Base-by-base conservation (phyloP, 2,113 vertebrate genomes). In the Bujurquina vittata region DNA sequence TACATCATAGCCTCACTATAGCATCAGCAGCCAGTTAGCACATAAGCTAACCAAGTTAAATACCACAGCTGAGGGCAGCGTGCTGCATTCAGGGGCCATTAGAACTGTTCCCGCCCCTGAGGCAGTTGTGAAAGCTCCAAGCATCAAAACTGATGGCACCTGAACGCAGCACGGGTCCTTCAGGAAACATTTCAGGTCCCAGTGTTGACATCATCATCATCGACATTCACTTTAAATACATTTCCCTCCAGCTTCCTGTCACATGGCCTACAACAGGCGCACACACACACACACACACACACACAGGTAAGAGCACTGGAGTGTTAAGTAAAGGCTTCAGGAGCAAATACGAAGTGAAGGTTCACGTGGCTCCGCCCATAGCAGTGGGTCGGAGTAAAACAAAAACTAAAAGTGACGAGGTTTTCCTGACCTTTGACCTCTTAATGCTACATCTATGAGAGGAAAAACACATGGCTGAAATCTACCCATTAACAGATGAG, bases 261-360 rank as follows among this genome's bases (percentile, higher is more conserved):
- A 37, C 49, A 67, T 37, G 46, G 56, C 26, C 17, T 29, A 29
- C 23, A 33, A 33, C 33, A 33, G 33, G 43, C 23, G 18, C 54
- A n/a, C 31, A 9, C 54, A 11, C 40, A 37, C 23, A 26, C 15
- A 9, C 59, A 43, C 40, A 22, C 18, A 17, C 40, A 58, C 67
- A 0, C 26, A 58, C 12, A 58, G 14, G 31, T 61, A 74, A 60
- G 67, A 74, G 79, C 79, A 73, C 79, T 60, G 55, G 37, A 54
- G 65, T 43, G 52, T 49, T 72, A n/a, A 60, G 29, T 1, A 72
- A 73, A 59, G 65, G 55, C 43, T 80, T 80, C 59, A 63, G 46
- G 43, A 78, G 46, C 46, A 54, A 78, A 63, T 9, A 60, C 40
- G 65, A 73, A 60, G 40, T 78, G 76, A 61, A 78, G 17, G 59